Evolutionary conservation across 2,797 vertebrate genomes (phyloP), one percentile per base, ranked within the genome.

Genomic region (Carapus acus): DNA sequence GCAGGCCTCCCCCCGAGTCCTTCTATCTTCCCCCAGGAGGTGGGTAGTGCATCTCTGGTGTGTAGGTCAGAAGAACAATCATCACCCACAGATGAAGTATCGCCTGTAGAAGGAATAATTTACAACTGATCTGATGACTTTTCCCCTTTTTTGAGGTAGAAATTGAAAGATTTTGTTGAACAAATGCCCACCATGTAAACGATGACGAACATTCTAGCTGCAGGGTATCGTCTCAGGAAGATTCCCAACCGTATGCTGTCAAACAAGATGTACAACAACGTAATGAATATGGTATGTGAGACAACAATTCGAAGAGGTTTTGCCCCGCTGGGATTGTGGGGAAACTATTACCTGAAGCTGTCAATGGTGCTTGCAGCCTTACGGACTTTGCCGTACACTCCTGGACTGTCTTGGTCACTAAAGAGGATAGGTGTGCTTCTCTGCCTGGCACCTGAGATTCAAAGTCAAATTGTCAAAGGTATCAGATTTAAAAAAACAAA

Each of bases 31-130:
- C 90, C 11, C 69, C 82, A 2, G 94, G 94, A 14, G 76, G 75
- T 34, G 83, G 79, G 0, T 67, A 85, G 69, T 99, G 96, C 91
- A 97, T 97, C 85, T 98, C 94, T 44, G 96, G 96, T 15, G 92
- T 92, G 54, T 99, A 99, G 0, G 96, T 99, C 70, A 98, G 85
- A 3, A 99, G 90, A 34, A 99, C 96, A 41, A 98, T 86, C 96
- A 99, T 98, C 71, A 99, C 96, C 96, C 96, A 99, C 43, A 98
- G 85, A 65, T 99, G 96, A 60, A 99, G 90, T 18, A 94, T 73
- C 0, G 88, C 96, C 96, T 99, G 67, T 85, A 36, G 71, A 76
- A 58, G 71, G 19, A 69, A 42, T 55, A 0, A 36, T 57, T 21
- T 42, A n/a, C 9, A 40, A 40, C 11, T 27, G 6, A 54, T 29